Evolutionary conservation across 2,113 vertebrate species (phyloP).

Genomic region (Cinclus cinclus): DNA sequence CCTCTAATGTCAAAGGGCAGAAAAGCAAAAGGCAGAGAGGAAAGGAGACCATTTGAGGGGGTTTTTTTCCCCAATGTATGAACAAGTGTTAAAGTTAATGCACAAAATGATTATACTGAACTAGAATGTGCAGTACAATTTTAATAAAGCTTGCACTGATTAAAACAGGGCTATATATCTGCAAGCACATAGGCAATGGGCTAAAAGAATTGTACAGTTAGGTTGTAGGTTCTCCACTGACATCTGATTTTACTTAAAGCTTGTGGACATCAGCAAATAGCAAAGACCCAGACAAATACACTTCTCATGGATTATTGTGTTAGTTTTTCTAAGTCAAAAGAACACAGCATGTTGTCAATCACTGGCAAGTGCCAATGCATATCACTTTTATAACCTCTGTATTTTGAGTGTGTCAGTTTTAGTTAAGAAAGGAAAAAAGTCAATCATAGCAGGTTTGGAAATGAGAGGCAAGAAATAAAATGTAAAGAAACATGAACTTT

Average conservation of each 20-base stretch:
- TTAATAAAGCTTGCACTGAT: background rate
- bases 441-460: background rate
- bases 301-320: background rate
- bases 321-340: background rate
- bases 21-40: background rate
- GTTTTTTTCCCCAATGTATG: background rate
- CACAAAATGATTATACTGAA: background rate
- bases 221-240: background rate
- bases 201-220: background rate
- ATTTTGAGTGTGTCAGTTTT: background rate
- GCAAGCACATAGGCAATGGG: background rate
- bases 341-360: background rate
- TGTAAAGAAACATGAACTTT: conserved; percentile 38
- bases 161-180: background rate
- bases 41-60: background rate
- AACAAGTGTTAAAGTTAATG: background rate
- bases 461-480: background rate
- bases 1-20: background rate
- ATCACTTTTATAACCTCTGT: background rate
- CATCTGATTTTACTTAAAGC: background rate
- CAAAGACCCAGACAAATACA: background rate
- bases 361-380: background rate
- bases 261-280: background rate
- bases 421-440: background rate
- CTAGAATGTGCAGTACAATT: background rate